Evolutionary conservation across 2,888 invertebrate species (phyloP), one percentile per base, ranked within the genome.

Genomic region (Phyto melanocephala): DNA sequence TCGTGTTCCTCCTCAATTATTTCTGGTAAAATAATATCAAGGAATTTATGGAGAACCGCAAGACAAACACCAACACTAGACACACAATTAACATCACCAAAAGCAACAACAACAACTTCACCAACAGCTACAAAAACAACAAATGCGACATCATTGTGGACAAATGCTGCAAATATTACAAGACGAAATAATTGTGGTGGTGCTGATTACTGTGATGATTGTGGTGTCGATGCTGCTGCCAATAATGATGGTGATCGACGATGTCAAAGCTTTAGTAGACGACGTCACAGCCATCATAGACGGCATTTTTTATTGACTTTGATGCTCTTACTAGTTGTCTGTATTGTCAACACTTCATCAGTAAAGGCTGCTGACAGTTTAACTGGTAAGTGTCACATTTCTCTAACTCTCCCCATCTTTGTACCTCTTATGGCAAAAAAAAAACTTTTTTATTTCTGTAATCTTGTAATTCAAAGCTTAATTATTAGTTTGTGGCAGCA

Each of bases 321-420:
- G 62, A 67, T 83, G 80, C 65, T 84, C 35, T 79, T 86, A 50
- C 80, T 86, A 37, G 70, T 84, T 60, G 83, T 84, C 68, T 85
- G 85, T 24, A 15, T 85, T 74, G 76, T 83, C 80, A 82, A 84
- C 76, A 79, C 80, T 60, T 67, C 84, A 77, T 67, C 72, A 62
- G 80, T 75, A 63, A 80, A 80, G 35, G 86, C 85, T 68, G 84
- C 84, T 67, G 85, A 86, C 65, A 84, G 84, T 79, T 84, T 86
- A 79, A 75, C 83, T 24, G 86, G 86, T 86, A 83, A 85, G 86
- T 84, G 58, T 20, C 15, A n/a, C 20, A 22, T 40, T 35, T 35
- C 3, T 15, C 22, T 47, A 17, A 3, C 28, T 8, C n/a, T 1
- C 17, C n/a, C 15, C 40, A 8, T 17, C 11, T 11, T 2, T 47